Conservation (phyloP, 2,888 invertebrate species). For the Ochlodes sylvanus region DNA sequence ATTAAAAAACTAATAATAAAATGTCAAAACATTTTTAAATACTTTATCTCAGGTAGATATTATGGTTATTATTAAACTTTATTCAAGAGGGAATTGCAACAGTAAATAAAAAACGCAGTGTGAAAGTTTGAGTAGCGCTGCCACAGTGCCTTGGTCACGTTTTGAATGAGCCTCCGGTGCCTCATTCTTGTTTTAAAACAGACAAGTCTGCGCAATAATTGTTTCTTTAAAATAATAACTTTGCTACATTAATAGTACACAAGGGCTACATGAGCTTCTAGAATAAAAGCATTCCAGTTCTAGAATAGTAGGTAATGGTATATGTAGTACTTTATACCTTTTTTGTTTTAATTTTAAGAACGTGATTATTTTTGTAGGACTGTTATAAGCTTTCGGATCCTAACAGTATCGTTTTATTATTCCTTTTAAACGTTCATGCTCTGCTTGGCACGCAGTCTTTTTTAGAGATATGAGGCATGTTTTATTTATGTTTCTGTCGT, state of each 20-base stretch:
- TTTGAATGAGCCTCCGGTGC: slow-evolving; percentile 41
- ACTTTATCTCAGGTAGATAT: background rate
- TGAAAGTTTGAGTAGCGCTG: background rate
- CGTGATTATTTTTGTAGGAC: no score
- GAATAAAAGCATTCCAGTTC: background rate
- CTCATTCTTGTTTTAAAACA: slow-evolving; percentile 41
- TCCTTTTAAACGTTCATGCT: no score
- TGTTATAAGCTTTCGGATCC: no score
- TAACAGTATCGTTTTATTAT: no score
- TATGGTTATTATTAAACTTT: background rate
- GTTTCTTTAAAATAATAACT: slow-evolving; percentile 42
- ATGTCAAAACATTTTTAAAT: background rate
- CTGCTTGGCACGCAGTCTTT: no score
- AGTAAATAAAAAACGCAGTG: background rate
- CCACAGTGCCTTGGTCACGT: slow-evolving; percentile 39
- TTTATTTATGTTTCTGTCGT: no score
- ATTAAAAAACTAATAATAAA: no score
- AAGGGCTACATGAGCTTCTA: background rate
- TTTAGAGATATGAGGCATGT: no score
- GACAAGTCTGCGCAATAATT: slow-evolving; percentile 44
- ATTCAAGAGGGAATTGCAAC: background rate
- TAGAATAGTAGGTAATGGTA: no score
- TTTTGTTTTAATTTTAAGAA: no score
- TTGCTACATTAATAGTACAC: slow-evolving; percentile 11
- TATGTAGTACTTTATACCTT: no score